Percentiles rank a stretch among this genome's conserved stretches.
Conservation (phyloP, 2,797 vertebrate genomes). For the Sebastes umbrosus region DNA sequence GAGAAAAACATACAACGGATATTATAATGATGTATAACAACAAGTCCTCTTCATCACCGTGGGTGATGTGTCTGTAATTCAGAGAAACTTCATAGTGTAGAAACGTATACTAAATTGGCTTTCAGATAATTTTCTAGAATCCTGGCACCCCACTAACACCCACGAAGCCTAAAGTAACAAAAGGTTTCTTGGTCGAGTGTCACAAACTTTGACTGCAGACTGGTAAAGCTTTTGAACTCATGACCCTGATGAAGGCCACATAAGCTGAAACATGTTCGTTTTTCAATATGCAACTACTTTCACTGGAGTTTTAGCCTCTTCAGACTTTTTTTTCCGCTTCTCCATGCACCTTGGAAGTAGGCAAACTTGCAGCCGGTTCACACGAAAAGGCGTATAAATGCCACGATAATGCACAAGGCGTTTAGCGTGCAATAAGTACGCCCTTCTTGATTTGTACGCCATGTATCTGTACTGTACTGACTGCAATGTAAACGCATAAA, state of each 20-base stretch:
- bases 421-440: no score
- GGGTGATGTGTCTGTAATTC: background rate
- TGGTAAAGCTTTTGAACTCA: background rate
- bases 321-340: no score
- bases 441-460: no score
- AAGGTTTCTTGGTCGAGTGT: background rate
- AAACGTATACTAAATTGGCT: background rate
- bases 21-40: background rate
- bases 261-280: fast-evolving
- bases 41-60: background rate
- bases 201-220: background rate
- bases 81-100: background rate
- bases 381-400: no score
- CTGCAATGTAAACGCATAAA: no score
- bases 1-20: constrained; percentile 17
- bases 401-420: no score
- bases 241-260: background rate
- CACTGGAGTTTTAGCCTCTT: no score
- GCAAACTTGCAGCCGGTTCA: no score
- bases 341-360: no score
- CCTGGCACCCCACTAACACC: background rate
- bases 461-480: no score
- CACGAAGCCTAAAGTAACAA: background rate
- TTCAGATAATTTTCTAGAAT: background rate
- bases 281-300: fast-evolving